Conservation (phyloP, 2,888 invertebrate genomes). For the Dione juno region DNA sequence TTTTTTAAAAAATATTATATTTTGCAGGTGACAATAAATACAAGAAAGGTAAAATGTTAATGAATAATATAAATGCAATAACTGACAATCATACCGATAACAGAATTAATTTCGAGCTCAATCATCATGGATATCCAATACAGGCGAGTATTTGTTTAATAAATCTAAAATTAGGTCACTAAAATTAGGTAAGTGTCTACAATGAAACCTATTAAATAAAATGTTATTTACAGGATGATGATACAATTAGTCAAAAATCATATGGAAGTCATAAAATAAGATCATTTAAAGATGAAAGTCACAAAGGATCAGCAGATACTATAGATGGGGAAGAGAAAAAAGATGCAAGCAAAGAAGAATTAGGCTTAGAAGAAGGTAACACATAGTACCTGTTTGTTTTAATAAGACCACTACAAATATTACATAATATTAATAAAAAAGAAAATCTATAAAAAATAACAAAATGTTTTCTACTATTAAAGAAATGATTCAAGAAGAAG, state of each 20-base stretch:
- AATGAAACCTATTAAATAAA: neutral
- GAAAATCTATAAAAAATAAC: neutral
- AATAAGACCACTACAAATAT: neutral
- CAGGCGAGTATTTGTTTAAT: constrained; percentile 66
- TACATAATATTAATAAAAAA: neutral
- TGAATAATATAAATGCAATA: constrained; percentile 93
- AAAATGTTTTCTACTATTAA: constrained; percentile 34
- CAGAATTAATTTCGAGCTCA: constrained; percentile 89
- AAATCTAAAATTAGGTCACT: no score
- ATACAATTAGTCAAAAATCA: constrained; percentile 94
- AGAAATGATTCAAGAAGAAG: constrained; percentile 85
- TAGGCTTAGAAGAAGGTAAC: constrained; percentile 90
- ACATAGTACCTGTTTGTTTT: neutral
- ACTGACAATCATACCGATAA: constrained; percentile 89
- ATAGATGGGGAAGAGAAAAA: constrained; percentile 94
- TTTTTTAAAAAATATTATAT: constrained; percentile 31
- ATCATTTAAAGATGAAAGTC: constrained; percentile 94
- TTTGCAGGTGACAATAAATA: constrained; percentile 90
- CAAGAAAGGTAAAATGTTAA: constrained; percentile 90
- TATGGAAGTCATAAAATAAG: constrained; percentile 96
- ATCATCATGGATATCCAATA: constrained; percentile 87
- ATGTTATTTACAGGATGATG: constrained; percentile 83
- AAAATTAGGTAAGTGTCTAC: neutral
- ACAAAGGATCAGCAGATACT: constrained; percentile 94
- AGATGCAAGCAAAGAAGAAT: constrained; percentile 95